Conservation (phyloP, 2,888 invertebrate species). For the Andricus quercusramuli region DNA sequence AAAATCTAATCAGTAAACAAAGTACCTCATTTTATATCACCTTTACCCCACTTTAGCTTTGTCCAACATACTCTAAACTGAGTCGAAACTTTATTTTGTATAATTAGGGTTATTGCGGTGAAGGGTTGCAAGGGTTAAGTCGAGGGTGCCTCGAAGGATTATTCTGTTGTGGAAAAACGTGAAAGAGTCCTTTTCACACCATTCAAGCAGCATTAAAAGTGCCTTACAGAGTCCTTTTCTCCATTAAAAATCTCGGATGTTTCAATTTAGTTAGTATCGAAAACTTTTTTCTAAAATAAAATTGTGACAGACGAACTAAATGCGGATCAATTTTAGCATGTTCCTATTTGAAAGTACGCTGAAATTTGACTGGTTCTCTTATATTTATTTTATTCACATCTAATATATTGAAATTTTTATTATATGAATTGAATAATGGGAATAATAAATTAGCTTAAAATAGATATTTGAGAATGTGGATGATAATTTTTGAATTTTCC, state of each 20-base stretch:
- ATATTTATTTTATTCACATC: too few relatives aligned
- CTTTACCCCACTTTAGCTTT: slow-evolving; percentile 4
- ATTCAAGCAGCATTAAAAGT: slow-evolving; percentile 3
- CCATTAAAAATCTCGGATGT: neutral
- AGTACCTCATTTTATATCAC: neutral
- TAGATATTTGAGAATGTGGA: neutral
- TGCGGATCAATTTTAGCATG: too few relatives aligned
- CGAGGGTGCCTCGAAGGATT: slow-evolving; percentile 53
- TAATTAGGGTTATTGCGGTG: slow-evolving; percentile 61
- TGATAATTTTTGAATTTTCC: neutral
- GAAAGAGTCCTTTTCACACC: slow-evolving; percentile 7
- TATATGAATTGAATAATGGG: too few relatives aligned
- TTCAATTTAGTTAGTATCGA: neutral
- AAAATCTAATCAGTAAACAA: neutral
- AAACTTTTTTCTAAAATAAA: too few relatives aligned
- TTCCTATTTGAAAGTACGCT: too few relatives aligned
- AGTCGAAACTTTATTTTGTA: slow-evolving; percentile 64
- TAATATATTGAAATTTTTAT: too few relatives aligned
- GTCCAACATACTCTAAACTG: slow-evolving; percentile 44
- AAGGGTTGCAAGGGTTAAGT: slow-evolving; percentile 57
- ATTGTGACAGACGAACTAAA: neutral
- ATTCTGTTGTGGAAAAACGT: slow-evolving; percentile 46
- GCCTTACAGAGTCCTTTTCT: neutral
- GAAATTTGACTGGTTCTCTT: too few relatives aligned
- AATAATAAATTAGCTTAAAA: too few relatives aligned